Conservation (phyloP, 2,888 invertebrate genomes). For the Torymus tubicola region DNA sequence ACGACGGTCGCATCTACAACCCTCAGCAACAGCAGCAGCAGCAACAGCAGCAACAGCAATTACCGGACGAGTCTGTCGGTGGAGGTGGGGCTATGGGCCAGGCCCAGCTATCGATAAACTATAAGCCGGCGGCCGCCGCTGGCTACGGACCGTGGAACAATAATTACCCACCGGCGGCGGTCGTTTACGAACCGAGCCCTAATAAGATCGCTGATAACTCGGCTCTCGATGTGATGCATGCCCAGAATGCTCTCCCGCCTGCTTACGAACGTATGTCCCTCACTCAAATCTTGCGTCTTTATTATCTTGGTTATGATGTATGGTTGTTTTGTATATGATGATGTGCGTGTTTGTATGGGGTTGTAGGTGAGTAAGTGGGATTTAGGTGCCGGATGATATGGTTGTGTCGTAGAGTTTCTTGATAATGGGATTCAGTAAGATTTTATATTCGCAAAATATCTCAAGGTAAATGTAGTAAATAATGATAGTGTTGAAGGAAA, state of each 20-base stretch:
- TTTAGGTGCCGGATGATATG: too few species aligned
- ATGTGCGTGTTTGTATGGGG: too few species aligned
- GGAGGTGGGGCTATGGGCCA: not conserved
- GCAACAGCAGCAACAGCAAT: constrained; percentile 77
- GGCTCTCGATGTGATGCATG: constrained; percentile 48
- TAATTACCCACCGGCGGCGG: constrained; percentile 37
- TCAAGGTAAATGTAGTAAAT: too few species aligned
- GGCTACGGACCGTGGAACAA: constrained; percentile 31
- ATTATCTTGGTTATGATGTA: too few species aligned
- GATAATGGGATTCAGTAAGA: too few species aligned
- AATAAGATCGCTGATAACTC: constrained; percentile 43
- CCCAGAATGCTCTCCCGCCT: constrained; percentile 48
- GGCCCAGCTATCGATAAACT: constrained; percentile 32
- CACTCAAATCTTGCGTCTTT: not conserved
- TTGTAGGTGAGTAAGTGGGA: too few species aligned
- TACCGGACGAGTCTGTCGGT: constrained; percentile 60
- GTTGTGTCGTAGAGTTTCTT: too few species aligned
- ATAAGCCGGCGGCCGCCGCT: constrained; percentile 30
- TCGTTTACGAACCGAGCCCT: constrained; percentile 34
- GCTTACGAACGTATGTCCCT: constrained; percentile 51
- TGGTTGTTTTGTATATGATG: too few species aligned
- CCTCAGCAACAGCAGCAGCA: constrained; percentile 60
- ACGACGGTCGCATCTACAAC: constrained; percentile 7
- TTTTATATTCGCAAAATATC: too few species aligned
- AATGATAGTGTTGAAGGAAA: too few species aligned